Base-by-base conservation (phyloP, 2,888 invertebrate genomes). In the Amphiduros pacificus region DNA sequence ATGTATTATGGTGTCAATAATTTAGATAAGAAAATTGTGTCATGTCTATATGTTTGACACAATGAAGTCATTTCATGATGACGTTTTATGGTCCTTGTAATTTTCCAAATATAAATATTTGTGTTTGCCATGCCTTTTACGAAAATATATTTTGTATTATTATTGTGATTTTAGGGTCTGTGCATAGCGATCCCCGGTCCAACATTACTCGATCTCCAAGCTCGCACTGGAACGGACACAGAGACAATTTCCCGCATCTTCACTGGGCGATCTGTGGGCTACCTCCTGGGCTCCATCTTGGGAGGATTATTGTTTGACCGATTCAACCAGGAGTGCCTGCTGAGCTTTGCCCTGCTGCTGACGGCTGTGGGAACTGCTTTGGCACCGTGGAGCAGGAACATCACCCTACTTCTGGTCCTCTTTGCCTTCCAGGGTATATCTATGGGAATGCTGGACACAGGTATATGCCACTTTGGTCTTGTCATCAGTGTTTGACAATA, bases 151-250 rank as follows among this genome's bases (percentile, higher is more conserved):
- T 60, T 29, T 41, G 40, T 31, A 3, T 32, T 56, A 20, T 49
- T 54, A 40, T 55, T 44, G 31, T 55, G 36, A 59, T 55, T 73
- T 20, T 70, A 84, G 84, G 84, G 84, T 17, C 66, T 84, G 29
- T 81, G 82, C 62, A 74, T 82, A 62, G 80, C 83, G 3, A 78
- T 84, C 55, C 81, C 83, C 27, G 83, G 83, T 11, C 82, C 83
- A 11, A 83, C 84, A 0, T 71, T 84, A 26, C 71, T 79, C 1
- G 81, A 83, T 65, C 75, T 84, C 26, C 73, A 76, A 54, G 74
- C 78, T 55, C 71, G 76, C 31, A 75, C 80, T 0, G 67, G 76
- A 59, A 71, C 77, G 6, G 72, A 75, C 57, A 73, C 76, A 2
- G 69, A 76, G 17, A 71, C 76, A 36, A 81, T 83, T 60, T 74